phyloP scores from a whole-genome alignment of 1,140 invertebrate species.

The Drosophila eugracilis region DNA sequence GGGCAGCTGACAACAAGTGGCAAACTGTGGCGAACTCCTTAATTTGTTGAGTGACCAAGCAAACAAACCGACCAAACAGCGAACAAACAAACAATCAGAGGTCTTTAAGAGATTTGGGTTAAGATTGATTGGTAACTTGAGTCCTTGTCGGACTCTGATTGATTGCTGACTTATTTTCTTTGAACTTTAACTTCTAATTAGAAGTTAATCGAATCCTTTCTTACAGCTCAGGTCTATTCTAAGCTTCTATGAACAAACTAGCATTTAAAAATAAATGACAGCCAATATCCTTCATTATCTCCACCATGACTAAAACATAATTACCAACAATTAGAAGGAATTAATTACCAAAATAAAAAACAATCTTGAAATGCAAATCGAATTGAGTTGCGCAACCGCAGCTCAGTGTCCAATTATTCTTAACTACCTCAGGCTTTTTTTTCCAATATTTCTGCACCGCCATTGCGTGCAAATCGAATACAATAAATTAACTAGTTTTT shows the following conservation, averaged over 20 bases:
- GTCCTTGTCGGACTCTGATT: constrained; percentile 18
- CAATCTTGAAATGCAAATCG: constrained; percentile 44
- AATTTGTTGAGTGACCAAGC: constrained; percentile 76
- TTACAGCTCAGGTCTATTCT: constrained; percentile 1
- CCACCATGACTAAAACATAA: constrained; percentile 30
- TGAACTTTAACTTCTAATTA: not conserved
- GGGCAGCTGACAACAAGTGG: constrained; percentile 53
- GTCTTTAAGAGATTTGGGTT: constrained; percentile 59
- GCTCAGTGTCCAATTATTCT: constrained; percentile 31
- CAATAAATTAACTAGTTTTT: constrained; percentile 53
- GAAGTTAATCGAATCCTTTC: not conserved
- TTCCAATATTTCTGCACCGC: constrained; percentile 2
- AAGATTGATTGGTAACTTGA: constrained; percentile 47
- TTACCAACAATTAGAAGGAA: constrained; percentile 38
- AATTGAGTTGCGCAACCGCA: constrained; percentile 37
- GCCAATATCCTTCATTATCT: constrained; percentile 23
- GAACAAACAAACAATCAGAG: constrained; percentile 38
- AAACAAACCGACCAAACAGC: constrained; percentile 54
- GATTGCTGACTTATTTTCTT: not conserved
- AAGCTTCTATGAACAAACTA: constrained; percentile 1
- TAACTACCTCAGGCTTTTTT: constrained; percentile 17
- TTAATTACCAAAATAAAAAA: constrained; percentile 21
- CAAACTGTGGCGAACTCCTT: constrained; percentile 46
- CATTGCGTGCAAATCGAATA: constrained; percentile 42
- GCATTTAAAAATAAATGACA: not conserved